Base-by-base conservation (phyloP, 2,797 vertebrate genomes). In the Mycteria americana region DNA sequence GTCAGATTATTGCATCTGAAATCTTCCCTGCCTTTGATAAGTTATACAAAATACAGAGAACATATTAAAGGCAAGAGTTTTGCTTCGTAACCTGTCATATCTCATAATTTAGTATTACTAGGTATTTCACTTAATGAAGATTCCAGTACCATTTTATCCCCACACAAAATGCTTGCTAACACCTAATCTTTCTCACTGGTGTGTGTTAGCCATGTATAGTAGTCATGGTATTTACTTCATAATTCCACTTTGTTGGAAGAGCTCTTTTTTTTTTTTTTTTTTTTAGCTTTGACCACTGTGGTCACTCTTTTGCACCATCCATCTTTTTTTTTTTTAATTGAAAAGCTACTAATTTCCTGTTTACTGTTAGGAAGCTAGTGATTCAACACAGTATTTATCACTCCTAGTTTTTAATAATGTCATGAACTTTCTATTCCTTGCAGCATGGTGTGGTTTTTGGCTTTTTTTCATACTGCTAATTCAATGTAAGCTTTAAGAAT, bases 171-270 rank as follows among this genome's bases (percentile, higher is more conserved):
- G 5, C 18, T 81, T 69, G 16, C 13, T n/a, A 25, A 53, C 2
- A 76, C 4, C 2, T 68, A 51, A 39, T 39, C 17, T 45, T 59
- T 63, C 31, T 78, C 17, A 21, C 10, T 51, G 35, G 18, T 69
- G 8, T 28, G 14, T 0, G 0, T 9, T 45, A 77, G 6, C 6
- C 13, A 23, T 24, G 4, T 30, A 7, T 4, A 68, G 9, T 11
- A 43, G 22, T 45, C 18, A 45, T 45, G 15, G 9, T 46, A 62
- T 48, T 76, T 45, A 43, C 19, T 64, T 73, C 11, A 18, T 27
- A 73, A 37, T 64, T 88, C 3, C 9, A 7, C 6, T 62, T 69
- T 37, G 1, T 11, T 72, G 14, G 11, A 33, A 1, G 5, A 75
- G 8, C 2, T 7, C 7, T 35, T 24, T 15, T n/a, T 7, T 8